Conservation (phyloP, 1,140 invertebrate genomes). For the Orchesella cincta region DNA sequence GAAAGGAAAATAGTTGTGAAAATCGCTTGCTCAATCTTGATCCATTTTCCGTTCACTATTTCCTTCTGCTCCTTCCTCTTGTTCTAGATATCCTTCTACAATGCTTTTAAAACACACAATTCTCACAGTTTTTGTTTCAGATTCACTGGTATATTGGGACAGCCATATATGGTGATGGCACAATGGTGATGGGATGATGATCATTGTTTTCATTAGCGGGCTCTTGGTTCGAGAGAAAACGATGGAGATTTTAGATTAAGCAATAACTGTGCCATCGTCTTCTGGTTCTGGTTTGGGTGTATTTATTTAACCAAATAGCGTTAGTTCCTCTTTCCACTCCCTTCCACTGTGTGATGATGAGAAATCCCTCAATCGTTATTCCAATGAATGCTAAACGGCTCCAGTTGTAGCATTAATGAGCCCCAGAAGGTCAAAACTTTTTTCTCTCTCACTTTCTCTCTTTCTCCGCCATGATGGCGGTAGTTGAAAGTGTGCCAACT, state of each 20-base stretch:
- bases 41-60: background rate
- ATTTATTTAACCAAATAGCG: background rate
- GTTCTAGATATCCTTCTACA: too few relatives aligned
- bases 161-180: too few relatives aligned
- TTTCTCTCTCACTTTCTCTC: background rate
- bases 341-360: background rate
- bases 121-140: too few relatives aligned
- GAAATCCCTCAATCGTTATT: constrained; percentile 9
- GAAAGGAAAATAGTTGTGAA: background rate
- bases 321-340: background rate
- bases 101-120: too few relatives aligned
- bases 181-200: too few relatives aligned
- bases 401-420: constrained; percentile 10
- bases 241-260: background rate
- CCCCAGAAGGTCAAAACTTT: constrained; percentile 17
- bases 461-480: background rate
- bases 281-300: background rate
- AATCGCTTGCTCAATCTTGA: background rate
- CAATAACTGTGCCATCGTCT: background rate
- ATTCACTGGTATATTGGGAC: too few relatives aligned
- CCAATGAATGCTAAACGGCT: constrained; percentile 5
- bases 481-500: constrained; percentile 10
- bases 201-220: background rate
- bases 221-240: background rate
- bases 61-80: background rate